Evolutionary conservation across 1,140 invertebrate species (phyloP).

Genomic region (Tetraneura akinire): DNA sequence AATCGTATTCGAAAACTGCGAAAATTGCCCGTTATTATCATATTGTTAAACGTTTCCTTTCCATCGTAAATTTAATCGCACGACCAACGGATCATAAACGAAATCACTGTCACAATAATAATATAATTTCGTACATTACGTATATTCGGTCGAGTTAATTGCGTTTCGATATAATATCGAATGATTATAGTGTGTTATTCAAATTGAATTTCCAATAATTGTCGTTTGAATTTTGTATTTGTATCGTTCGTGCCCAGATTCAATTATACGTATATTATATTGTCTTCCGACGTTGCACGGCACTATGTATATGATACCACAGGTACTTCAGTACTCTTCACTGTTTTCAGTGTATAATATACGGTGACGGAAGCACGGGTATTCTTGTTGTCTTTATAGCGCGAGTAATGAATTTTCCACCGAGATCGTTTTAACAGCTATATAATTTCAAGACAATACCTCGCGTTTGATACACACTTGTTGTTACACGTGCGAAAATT

Average conservation of each 20-base stretch:
- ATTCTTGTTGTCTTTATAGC: constrained; percentile 10
- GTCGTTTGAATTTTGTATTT: constrained; percentile 3
- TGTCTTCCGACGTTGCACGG: background rate
- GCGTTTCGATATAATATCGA: background rate
- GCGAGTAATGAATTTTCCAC: background rate
- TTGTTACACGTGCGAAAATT: background rate
- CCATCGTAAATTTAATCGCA: background rate
- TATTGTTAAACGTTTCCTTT: background rate
- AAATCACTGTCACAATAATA: no score
- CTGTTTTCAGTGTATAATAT: background rate
- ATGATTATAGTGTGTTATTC: background rate
- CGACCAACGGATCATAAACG: background rate
- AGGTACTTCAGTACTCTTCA: background rate
- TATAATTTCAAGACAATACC: constrained; percentile 7
- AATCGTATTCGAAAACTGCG: background rate
- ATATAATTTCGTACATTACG: background rate
- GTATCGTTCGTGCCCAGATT: background rate
- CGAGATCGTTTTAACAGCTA: constrained; percentile 4
- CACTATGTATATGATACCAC: no score
- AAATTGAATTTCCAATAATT: constrained; percentile 19
- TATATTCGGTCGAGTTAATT: background rate
- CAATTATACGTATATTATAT: no score
- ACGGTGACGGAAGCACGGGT: background rate
- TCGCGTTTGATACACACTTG: constrained; percentile 3
- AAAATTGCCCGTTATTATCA: background rate